Base-by-base conservation (phyloP, 2,888 invertebrate species). In the Hydrotaea cyrtoneurina region DNA sequence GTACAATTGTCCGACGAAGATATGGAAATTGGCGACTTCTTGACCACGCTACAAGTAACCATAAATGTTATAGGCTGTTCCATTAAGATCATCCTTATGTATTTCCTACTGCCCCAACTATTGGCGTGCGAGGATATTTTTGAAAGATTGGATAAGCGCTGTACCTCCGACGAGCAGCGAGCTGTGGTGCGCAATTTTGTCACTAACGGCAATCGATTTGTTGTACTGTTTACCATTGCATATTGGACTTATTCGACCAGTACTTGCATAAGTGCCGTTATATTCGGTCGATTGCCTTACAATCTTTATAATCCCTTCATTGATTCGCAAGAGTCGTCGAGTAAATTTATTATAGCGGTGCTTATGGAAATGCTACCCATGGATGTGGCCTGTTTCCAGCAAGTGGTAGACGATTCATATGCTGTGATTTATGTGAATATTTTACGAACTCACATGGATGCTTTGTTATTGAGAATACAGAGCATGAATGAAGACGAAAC, bases 61-160 rank as follows among this genome's bases (percentile, higher is more conserved):
- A 86, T 88, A 50, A 86, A 88, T 82, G 87, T 87, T 7, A 75
- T 79, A 4, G 88, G 86, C 2, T 87, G 87, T 53, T 83, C 87
- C 4, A 78, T 84, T 10, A 88, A 88, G 82, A 77, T 87, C 11
- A 50, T 87, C 17, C 59, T 87, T 2, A 87, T 87, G 86, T 83
- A 66, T 2, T 86, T 86, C 23, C 39, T 88, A 8, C 55, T 88
- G 15, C 86, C 80, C 0, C 71, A 82, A 69, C 74, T 88, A 17
- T 84, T 83, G 7, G 72, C 71, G 2, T 77, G 86, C 43, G 85
- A 86, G 11, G 59, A 64, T 0, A 69, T 87, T 26, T 78, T 88
- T 50, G 80, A 83, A 1, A 83, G 79, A 17, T 72, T 88, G 23
- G 88, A 88, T 69, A 78, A 71, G 17, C 87, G 88, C 15, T 88